phyloP scores from a whole-genome alignment of 2,888 invertebrate species.

The Clunio marinus region DNA sequence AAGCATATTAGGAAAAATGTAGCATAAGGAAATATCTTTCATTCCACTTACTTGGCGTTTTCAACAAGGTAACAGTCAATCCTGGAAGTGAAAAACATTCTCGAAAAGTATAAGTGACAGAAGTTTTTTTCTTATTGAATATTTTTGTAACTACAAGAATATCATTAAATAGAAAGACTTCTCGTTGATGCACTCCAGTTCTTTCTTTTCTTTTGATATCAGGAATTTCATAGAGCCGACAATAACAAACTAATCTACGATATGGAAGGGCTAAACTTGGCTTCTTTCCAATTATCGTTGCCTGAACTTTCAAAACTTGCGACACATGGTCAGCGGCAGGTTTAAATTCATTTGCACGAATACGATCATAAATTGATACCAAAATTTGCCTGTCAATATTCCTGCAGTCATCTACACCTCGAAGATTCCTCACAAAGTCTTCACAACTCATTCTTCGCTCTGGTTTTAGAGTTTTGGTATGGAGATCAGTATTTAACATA shows the following conservation, averaged over 20 bases:
- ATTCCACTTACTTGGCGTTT: slow-evolving; percentile 72
- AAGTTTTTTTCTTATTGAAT: slow-evolving; percentile 94
- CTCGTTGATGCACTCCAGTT: slow-evolving; percentile 66
- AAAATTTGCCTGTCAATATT: slow-evolving; percentile 92
- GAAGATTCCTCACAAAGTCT: slow-evolving; percentile 90
- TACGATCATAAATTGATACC: slow-evolving; percentile 90
- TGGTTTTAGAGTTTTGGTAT: slow-evolving; percentile 91
- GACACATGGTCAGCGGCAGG: slow-evolving; percentile 77
- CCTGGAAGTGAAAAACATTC: slow-evolving; percentile 91
- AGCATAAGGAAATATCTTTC: neutral
- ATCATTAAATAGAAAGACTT: slow-evolving; percentile 98
- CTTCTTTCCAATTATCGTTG: slow-evolving; percentile 95
- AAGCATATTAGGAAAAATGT: too few species aligned
- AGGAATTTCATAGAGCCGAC: slow-evolving; percentile 94
- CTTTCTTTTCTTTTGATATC: slow-evolving; percentile 94
- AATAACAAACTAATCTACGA: slow-evolving; percentile 95
- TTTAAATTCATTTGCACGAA: slow-evolving; percentile 91
- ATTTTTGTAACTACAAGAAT: slow-evolving; percentile 95
- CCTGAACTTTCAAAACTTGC: slow-evolving; percentile 96
- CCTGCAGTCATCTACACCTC: slow-evolving; percentile 92
- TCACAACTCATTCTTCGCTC: slow-evolving; percentile 94
- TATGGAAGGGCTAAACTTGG: slow-evolving; percentile 93
- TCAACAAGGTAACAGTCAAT: slow-evolving; percentile 85
- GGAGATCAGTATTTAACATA: slow-evolving; percentile 98
- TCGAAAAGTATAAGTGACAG: slow-evolving; percentile 92